Evolutionary conservation across 2,888 invertebrate species (phyloP), one percentile per base, ranked within the genome.

Genomic region (Troglohyphantes excavatus): DNA sequence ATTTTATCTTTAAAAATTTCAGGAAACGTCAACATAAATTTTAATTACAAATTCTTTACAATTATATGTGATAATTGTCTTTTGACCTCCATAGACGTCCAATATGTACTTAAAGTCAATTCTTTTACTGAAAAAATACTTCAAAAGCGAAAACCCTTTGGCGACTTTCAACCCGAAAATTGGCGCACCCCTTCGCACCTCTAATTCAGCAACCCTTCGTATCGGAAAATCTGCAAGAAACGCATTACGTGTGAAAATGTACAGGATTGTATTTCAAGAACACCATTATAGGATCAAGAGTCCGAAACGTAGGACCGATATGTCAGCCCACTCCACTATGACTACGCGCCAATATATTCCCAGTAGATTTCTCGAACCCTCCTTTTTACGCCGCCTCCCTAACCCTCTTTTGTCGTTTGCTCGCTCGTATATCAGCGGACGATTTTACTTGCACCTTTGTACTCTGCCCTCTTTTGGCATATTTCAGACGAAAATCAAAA

Each of bases 161-260:
- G 27, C 27, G 72, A 72, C 9, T 0, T 46, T 2, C 5, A 0
- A 19, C 19, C n/a, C 11, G 17, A 46, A 78, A 27, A n/a, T 86
- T 86, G 87, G 87, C 87, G 67, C 43, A 6, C 6, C 19, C 21
- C 68, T 33, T 61, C 63, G 27, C 82, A 82, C 76, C 29, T 61
- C 27, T 29, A 2, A 26, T 11, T 33, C 79, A 26, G 70, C 76
- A 86, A 88, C 79, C 85, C 59, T 39, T 61, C 23, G 59, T 82
- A 82, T 83, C 82, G 88, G 88, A 82, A 89, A 89, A 89, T 89
- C 88, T 89, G 88, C 88, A 89, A 89, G 88, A 89, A 89, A 89
- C 76, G 88, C 82, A 89, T 89, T 89, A 89, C 88, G 88, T 89
- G 88, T 82, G 88, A 89, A 89, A 89, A 89, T 89, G 88, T 89